These are phyloP conservation scores for Bactericera cockerelli DNA, from an alignment of 1,140 invertebrate genomes.

Conservation along the genomic window DNA sequence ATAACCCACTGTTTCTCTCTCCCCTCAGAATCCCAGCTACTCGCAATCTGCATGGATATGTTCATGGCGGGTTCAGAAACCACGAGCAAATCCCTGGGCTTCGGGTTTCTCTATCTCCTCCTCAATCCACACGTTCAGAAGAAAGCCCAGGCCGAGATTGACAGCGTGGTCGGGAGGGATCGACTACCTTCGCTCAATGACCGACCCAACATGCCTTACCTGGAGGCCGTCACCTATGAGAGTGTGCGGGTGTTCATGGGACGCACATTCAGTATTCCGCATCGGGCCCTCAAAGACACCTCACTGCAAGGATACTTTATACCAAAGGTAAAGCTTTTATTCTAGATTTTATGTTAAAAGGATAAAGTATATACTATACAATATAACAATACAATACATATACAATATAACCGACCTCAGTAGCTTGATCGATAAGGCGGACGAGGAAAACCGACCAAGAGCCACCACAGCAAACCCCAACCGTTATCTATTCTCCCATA, in stretches of 20 bases:
- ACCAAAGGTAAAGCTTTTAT: slow-evolving; percentile 43
- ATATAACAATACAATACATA: too few relatives aligned
- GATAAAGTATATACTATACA: too few relatives aligned
- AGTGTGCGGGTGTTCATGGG: slow-evolving; percentile 60
- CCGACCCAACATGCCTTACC: slow-evolving; percentile 54
- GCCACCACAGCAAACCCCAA: too few relatives aligned
- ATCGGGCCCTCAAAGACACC: slow-evolving; percentile 54
- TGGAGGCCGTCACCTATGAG: slow-evolving; percentile 60
- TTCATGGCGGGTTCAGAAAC: slow-evolving; percentile 73
- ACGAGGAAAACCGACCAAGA: too few relatives aligned
- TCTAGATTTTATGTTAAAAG: too few relatives aligned
- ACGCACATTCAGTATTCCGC: slow-evolving; percentile 54
- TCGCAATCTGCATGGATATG: slow-evolving; percentile 62
- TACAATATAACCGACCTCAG: too few relatives aligned
- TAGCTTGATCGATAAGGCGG: too few relatives aligned
- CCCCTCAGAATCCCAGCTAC: slow-evolving; percentile 44
- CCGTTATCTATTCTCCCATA: too few relatives aligned
- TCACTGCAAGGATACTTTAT: slow-evolving; percentile 50
- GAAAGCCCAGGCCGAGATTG: slow-evolving; percentile 65
- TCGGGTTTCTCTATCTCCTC: slow-evolving; percentile 60
- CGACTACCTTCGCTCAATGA: slow-evolving; percentile 50
- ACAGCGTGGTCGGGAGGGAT: slow-evolving; percentile 49
- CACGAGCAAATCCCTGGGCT: slow-evolving; percentile 57
- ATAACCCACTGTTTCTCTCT: slow-evolving; percentile 19
- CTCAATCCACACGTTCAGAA: slow-evolving; percentile 59